Conservation (phyloP, 35 echinoderm and acorn worm genomes). For the Anneissia japonica region DNA sequence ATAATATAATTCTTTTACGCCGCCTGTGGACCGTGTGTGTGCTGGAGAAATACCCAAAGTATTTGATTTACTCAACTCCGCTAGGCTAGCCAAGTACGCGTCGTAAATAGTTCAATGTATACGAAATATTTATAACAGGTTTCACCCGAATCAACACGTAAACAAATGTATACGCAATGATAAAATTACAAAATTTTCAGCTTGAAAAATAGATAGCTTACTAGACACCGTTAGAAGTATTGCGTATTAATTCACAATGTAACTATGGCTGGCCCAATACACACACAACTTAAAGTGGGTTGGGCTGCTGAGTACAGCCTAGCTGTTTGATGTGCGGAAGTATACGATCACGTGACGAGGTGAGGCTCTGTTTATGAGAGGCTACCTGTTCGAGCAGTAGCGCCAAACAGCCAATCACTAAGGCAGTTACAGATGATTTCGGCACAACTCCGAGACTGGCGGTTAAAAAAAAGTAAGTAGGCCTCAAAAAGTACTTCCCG, state of each 20-base stretch:
- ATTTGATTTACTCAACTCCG: background rate
- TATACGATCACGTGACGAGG: background rate
- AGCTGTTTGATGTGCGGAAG: background rate
- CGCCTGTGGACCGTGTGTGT: background rate
- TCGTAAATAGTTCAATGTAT: background rate
- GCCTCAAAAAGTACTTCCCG: too few species aligned
- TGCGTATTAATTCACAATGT: background rate
- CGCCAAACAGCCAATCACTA: too few species aligned
- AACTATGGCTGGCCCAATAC: background rate
- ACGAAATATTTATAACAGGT: background rate
- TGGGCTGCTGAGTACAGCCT: too few species aligned
- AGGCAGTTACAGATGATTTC: too few species aligned
- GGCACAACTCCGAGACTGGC: too few species aligned
- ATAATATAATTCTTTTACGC: background rate
- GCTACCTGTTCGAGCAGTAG: background rate
- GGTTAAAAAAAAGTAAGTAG: too few species aligned
- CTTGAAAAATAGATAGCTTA: too few species aligned
- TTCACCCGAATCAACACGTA: background rate
- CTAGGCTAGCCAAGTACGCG: background rate
- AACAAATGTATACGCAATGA: background rate
- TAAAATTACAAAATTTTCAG: background rate
- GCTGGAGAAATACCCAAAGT: background rate
- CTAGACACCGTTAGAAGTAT: background rate
- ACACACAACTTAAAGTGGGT: background rate
- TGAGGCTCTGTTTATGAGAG: background rate